phyloP scores from a whole-genome alignment of 2,797 vertebrate species.

The Carduelis carduelis region DNA sequence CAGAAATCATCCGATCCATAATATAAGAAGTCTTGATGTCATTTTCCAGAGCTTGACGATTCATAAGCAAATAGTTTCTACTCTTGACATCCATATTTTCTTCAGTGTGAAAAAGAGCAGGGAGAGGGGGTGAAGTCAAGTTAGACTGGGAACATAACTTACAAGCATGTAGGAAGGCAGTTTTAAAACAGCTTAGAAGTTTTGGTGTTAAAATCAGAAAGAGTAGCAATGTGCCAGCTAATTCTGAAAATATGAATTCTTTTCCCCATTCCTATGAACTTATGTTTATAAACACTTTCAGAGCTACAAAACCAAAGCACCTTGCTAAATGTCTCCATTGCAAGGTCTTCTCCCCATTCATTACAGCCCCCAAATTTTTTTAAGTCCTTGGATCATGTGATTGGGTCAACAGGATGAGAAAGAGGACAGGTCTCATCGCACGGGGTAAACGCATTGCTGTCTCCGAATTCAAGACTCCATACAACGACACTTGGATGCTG shows the following conservation, averaged over 20 bases:
- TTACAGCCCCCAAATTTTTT: not conserved
- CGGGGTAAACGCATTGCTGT: accelerated
- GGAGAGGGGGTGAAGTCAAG: accelerated
- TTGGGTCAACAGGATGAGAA: not conserved
- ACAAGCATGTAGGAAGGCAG: not conserved
- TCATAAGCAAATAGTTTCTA: slow-evolving; percentile 85
- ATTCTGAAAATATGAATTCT: not conserved
- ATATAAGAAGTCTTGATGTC: slow-evolving; percentile 91
- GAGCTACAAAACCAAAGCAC: not conserved
- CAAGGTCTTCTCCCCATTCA: not conserved
- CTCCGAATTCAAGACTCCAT: not conserved
- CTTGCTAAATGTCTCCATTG: not conserved
- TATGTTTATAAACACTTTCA: not conserved
- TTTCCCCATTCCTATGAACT: not conserved
- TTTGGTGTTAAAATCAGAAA: not conserved
- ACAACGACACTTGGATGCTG: accelerated
- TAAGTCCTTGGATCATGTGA: not conserved
- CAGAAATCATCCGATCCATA: slow-evolving; percentile 93
- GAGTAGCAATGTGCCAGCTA: not conserved
- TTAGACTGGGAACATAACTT: not conserved
- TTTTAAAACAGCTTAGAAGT: not conserved
- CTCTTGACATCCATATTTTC: slow-evolving; percentile 85
- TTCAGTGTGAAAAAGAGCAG: not conserved
- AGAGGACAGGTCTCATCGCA: not conserved
- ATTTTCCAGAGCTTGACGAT: slow-evolving; percentile 82